These are phyloP conservation scores for Tiliacea citrago DNA, from an alignment of 2,888 invertebrate genomes.

Conservation along the genomic window DNA sequence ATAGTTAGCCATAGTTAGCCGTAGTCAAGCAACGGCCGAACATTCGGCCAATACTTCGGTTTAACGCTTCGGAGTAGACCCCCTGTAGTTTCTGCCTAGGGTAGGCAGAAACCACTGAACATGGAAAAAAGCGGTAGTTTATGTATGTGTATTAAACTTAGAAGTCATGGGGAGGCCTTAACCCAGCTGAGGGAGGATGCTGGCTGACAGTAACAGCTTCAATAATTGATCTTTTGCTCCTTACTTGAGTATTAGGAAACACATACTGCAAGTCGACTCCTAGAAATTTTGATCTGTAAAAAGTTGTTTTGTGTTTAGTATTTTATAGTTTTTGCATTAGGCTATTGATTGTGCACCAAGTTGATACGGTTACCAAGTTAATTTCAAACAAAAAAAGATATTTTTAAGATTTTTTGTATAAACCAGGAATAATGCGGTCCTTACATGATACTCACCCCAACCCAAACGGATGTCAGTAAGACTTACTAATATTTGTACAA, in stretches of 20 bases:
- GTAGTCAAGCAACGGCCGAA: too few relatives aligned
- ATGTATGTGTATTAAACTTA: not conserved
- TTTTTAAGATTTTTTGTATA: too few relatives aligned
- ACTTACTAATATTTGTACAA: conserved; percentile 7
- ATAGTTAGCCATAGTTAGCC: too few relatives aligned
- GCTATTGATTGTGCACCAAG: not conserved
- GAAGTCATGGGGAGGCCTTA: not conserved
- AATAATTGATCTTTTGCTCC: not conserved
- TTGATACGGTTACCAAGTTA: not conserved
- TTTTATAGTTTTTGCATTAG: not conserved
- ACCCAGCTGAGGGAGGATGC: not conserved
- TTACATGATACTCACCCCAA: not conserved
- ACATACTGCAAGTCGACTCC: not conserved
- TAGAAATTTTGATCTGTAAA: not conserved
- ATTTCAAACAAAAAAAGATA: not conserved
- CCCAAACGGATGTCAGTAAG: conserved; percentile 5
- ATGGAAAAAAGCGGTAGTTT: not conserved
- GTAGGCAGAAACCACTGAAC: too few relatives aligned
- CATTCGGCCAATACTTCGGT: too few relatives aligned
- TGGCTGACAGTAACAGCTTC: not conserved
- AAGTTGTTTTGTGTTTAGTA: not conserved
- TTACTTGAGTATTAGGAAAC: not conserved
- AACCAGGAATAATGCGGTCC: not conserved
- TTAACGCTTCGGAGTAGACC: not conserved
- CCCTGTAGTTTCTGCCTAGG: not conserved